A percentile compares a stretch with the other conserved stretches of the same genome.
Conservation (phyloP, 2,797 vertebrate species). For the Spinibarbus caldwelli region DNA sequence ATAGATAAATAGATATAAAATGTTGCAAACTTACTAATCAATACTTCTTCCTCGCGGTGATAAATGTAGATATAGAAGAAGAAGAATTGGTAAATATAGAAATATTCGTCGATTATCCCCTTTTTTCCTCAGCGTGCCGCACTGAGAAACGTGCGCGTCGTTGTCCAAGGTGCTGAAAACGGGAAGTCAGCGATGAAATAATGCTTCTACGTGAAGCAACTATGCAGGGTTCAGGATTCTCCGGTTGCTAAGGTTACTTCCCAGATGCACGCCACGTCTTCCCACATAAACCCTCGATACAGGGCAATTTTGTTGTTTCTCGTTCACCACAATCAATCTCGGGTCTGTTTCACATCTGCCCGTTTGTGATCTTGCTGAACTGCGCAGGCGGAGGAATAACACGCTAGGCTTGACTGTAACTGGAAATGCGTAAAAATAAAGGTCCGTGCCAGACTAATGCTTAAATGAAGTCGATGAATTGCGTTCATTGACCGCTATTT, state of each 20-base stretch:
- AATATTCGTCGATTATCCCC: slow-evolving; percentile 6
- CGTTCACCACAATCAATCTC: slow-evolving; percentile 8
- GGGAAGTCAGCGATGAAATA: slow-evolving; percentile 41
- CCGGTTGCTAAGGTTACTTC: slow-evolving; percentile 32
- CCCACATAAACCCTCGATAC: slow-evolving; percentile 7
- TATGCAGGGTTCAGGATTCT: slow-evolving; percentile 39
- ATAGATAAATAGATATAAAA: no score
- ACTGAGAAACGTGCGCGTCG: slow-evolving; percentile 43
- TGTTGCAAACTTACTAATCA: slow-evolving; percentile 32
- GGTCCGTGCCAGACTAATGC: background rate
- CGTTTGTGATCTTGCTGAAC: slow-evolving; percentile 11
- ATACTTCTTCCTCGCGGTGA: background rate
- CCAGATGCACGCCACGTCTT: slow-evolving; percentile 17
- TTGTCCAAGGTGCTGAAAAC: slow-evolving; percentile 63
- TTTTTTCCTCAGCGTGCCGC: slow-evolving; percentile 40
- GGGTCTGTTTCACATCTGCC: slow-evolving; percentile 34
- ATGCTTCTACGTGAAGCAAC: slow-evolving; percentile 24
- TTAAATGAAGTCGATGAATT: slow-evolving; percentile 14
- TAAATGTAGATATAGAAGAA: background rate
- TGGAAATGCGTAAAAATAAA: slow-evolving; percentile 15
- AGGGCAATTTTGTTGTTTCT: background rate
- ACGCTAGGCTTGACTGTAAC: background rate
- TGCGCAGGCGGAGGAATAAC: background rate
- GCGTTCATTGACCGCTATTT: slow-evolving; percentile 19
- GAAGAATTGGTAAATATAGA: background rate